Evolutionary conservation across 2,113 vertebrate genomes (phyloP).

Genomic region (Phaethon lepturus): DNA sequence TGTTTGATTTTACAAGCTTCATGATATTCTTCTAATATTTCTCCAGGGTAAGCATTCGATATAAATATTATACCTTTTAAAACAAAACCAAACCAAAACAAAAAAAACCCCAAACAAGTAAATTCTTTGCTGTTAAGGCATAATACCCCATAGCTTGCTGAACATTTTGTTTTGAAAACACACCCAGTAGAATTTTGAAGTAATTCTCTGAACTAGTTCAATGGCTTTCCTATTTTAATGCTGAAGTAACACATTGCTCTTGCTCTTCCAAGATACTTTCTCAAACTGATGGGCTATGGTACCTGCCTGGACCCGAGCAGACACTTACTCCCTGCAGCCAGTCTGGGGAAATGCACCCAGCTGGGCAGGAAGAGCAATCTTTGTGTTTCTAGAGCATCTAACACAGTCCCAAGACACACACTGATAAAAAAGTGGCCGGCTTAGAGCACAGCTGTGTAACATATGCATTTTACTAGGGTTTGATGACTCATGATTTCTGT

Average conservation of each 20-base stretch:
- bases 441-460: constrained; percentile 9
- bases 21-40: constrained; percentile 41
- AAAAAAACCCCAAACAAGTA: background rate
- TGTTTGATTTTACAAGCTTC: constrained; percentile 12
- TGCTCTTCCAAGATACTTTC: background rate
- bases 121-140: background rate
- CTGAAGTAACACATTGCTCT: background rate
- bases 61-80: background rate
- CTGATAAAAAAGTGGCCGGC: background rate
- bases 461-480: background rate
- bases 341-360: background rate
- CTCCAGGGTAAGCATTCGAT: background rate
- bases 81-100: background rate
- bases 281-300: background rate
- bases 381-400: background rate
- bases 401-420: background rate
- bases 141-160: background rate
- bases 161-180: background rate
- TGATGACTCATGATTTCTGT: background rate
- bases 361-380: background rate
- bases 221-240: background rate
- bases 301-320: background rate
- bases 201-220: background rate
- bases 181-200: background rate
- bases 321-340: background rate